These are phyloP conservation scores for Exaiptasia diaphana DNA, from an alignment of 64 coral and sea anemone species.

Conservation along the genomic window DNA sequence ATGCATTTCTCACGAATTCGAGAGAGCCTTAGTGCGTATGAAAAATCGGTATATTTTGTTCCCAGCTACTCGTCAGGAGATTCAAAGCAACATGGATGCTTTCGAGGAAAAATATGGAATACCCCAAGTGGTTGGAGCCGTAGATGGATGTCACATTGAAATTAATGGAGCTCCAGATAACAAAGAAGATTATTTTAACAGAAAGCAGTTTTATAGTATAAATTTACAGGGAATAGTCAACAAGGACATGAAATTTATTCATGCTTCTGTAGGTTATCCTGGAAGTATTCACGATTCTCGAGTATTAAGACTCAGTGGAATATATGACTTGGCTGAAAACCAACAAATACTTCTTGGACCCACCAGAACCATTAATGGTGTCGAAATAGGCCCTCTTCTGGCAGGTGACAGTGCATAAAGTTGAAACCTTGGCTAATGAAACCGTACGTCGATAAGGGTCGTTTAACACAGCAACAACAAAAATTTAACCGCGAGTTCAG, in stretches of 20 bases:
- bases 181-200: conserved; percentile 30
- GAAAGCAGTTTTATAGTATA: conserved; percentile 35
- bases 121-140: conserved; percentile 18
- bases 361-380: background rate
- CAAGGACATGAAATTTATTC: conserved; percentile 7
- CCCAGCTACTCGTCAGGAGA: conserved; percentile 4
- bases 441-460: conserved; percentile 6
- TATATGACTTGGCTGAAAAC: conserved; percentile 14
- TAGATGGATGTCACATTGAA: conserved; percentile 45
- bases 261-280: conserved; percentile 5
- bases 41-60: conserved; percentile 22
- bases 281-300: conserved; percentile 23
- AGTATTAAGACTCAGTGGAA: background rate
- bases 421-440: conserved; percentile 26
- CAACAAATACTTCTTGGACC: background rate
- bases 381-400: conserved; percentile 20
- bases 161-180: conserved; percentile 23
- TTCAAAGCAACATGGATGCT: background rate
- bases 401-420: conserved; percentile 59
- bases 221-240: conserved; percentile 14
- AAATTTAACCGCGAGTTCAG: conserved; percentile 41
- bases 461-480: background rate
- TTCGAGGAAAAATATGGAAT: conserved; percentile 33
- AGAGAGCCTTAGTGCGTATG: background rate
- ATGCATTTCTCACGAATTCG: background rate